Conservation (phyloP, 2,797 vertebrate species). For the Crotalus adamanteus region DNA sequence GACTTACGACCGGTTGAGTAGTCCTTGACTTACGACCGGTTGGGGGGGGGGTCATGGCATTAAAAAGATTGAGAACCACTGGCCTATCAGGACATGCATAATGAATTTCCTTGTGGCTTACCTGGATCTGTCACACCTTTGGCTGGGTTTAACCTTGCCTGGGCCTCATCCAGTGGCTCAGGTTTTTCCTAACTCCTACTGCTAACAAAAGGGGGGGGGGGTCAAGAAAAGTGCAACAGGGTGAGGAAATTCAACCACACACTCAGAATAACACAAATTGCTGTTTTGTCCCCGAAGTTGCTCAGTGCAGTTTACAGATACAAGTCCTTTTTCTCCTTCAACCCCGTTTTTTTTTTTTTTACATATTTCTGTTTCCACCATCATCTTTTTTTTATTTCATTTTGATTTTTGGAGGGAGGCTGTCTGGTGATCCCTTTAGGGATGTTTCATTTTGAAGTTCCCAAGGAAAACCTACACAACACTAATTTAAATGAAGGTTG, state of each 20-base stretch:
- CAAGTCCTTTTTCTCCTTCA: background rate
- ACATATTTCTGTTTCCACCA: slow-evolving; percentile 16
- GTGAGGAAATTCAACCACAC: background rate
- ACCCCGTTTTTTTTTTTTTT: background rate
- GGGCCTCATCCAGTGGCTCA: no score
- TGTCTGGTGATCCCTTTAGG: slow-evolving; percentile 8
- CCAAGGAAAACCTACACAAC: slow-evolving; percentile 19
- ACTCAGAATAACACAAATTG: background rate
- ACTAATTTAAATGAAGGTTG: slow-evolving; percentile 30
- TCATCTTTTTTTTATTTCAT: background rate
- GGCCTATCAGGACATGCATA: background rate
- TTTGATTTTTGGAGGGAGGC: background rate
- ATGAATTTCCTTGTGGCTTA: background rate
- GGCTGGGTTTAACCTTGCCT: background rate
- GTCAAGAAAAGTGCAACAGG: background rate
- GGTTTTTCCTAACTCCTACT: background rate
- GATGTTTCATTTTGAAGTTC: slow-evolving; percentile 25
- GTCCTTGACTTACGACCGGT: no score
- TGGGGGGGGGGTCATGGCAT: no score
- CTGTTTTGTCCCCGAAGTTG: background rate
- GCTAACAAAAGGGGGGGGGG: background rate
- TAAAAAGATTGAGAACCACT: no score
- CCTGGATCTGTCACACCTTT: background rate
- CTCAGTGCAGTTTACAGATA: background rate
- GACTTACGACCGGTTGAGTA: no score